phyloP scores from a whole-genome alignment of 2,113 vertebrate genomes.

The Bubalus kerabau region DNA sequence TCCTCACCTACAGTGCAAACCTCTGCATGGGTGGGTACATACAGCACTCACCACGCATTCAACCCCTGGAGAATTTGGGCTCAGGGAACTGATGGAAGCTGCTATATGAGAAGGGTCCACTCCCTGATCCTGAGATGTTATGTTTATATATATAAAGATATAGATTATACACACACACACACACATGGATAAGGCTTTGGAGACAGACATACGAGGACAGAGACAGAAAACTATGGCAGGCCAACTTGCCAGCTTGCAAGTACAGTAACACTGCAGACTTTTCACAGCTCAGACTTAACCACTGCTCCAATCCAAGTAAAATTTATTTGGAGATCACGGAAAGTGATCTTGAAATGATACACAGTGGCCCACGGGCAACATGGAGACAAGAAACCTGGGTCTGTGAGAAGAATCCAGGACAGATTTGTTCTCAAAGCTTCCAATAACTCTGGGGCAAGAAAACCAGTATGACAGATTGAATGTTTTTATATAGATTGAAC shows the following conservation, averaged over 20 bases:
- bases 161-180: not conserved
- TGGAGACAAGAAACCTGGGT: not conserved
- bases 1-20: not conserved
- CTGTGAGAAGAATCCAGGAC: not conserved
- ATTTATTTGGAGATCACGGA: not conserved
- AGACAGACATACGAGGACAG: not conserved
- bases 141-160: not conserved
- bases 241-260: not conserved
- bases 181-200: not conserved
- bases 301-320: not conserved
- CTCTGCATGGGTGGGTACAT: accelerated
- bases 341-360: not conserved
- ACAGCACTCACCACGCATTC: not conserved
- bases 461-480: not conserved
- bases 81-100: not conserved
- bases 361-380: not conserved
- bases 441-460: not conserved
- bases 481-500: not conserved
- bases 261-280: not conserved
- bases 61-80: not conserved
- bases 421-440: not conserved
- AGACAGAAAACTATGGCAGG: not conserved
- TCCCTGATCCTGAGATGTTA: not conserved
- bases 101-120: not conserved
- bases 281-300: not conserved